Base-by-base conservation (phyloP, 1,140 invertebrate genomes). In the Euschistus heros region DNA sequence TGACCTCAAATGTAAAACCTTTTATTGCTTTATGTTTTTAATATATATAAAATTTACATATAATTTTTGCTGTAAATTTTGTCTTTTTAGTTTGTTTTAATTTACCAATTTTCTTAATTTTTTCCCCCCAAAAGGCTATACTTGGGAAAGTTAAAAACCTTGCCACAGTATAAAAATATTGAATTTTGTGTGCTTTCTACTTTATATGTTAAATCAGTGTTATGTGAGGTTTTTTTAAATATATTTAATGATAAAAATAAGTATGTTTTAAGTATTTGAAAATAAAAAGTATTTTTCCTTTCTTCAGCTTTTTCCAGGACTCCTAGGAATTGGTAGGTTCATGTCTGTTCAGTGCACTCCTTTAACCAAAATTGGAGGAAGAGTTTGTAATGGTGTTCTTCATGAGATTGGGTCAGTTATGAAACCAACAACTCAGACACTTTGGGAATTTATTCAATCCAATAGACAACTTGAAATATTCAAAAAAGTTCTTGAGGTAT, bases 311-410 rank as follows among this genome's bases (percentile, higher is more conserved):
- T 69, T 67, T 8, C 24, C 62, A 2, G 54, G 75, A 15, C 55
- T 77, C 18, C 68, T 73, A 47, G 71, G 71, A 18, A 33, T 70
- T 26, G 68, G 69, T 0, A 69, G 70, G n/a, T 67, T 70, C 62
- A 68, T 74, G n/a, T 81, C 79, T 6, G 80, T 78, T 15, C 79
- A 82, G 69, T 84, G 82, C 72, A 77, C 77, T n/a, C 70, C 71
- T 15, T 66, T 84, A 0, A 73, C 74, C 1, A 71, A 73, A 10
- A 63, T 74, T 14, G 80, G 82, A 68, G 75, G 75, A 24, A 62
- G 75, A 20, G 78, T 75, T 4, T 80, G 79, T 69, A 76, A 76
- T 24, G 77, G 75, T 10, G 70, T 75, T 5, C 74, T 79, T 18
- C 77, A 80, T 65, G 73, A 75, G 52, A 72, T 80, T 10, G 77